phyloP scores from a whole-genome alignment of 2,888 invertebrate genomes.

The Ariolimax columbianus region DNA sequence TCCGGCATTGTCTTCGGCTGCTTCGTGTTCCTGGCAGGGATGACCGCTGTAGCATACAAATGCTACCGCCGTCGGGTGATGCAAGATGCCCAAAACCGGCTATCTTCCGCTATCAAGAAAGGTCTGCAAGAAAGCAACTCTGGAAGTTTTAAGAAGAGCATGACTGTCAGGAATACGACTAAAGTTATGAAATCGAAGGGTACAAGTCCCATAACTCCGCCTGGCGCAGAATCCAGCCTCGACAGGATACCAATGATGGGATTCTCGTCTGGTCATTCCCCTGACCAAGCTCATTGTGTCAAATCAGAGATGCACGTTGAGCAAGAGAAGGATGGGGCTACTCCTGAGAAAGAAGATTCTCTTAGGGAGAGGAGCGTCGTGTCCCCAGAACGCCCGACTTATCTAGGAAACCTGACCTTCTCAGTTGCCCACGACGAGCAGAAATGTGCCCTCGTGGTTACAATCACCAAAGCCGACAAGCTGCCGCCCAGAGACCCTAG shows the following conservation, averaged over 20 bases:
- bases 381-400: constrained; percentile 47
- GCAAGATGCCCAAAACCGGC: constrained; percentile 75
- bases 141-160: constrained; percentile 87
- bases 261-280: constrained; percentile 80
- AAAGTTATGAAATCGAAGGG: constrained; percentile 77
- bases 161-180: constrained; percentile 83
- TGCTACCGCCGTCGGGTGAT: constrained; percentile 83
- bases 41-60: constrained; percentile 84
- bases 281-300: constrained; percentile 69
- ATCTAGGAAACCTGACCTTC: constrained; percentile 91
- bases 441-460: constrained; percentile 93
- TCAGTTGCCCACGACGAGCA: constrained; percentile 93
- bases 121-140: constrained; percentile 74
- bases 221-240: constrained; percentile 62
- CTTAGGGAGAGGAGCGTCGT: constrained; percentile 36
- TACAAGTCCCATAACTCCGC: constrained; percentile 72
- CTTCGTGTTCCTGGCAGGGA: constrained; percentile 82
- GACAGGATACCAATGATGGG: constrained; percentile 76
- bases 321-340: constrained; percentile 80
- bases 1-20: constrained; percentile 84
- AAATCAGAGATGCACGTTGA: constrained; percentile 77
- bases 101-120: constrained; percentile 77
- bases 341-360: constrained; percentile 75
- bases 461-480: constrained; percentile 92
- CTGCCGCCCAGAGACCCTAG: constrained; percentile 90